Evolutionary conservation across 2,797 vertebrate species (phyloP).

Genomic region (Orientallactaga sibirica): DNA sequence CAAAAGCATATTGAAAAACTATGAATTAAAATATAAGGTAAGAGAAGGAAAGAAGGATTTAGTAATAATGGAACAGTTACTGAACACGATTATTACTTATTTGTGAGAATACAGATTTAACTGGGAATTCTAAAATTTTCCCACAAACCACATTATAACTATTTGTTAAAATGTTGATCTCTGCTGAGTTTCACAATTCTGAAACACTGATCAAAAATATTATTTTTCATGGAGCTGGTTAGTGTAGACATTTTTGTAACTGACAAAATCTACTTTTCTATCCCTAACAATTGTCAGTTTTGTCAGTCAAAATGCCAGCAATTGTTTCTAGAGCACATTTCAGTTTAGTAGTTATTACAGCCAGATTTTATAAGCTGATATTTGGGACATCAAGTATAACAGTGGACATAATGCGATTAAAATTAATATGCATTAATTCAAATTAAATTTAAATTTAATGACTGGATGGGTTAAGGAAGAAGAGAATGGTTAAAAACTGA

Average conservation of each 20-base stretch:
- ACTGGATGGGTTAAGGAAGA: background rate
- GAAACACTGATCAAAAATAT: slow-evolving; percentile 24
- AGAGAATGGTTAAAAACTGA: slow-evolving; percentile 21
- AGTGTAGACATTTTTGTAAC: slow-evolving; percentile 48
- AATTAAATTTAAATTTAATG: slow-evolving; percentile 51
- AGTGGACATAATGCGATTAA: slow-evolving; percentile 37
- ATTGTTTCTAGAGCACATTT: slow-evolving; percentile 41
- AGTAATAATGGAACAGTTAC: background rate
- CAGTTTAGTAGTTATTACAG: slow-evolving; percentile 43
- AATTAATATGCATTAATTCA: slow-evolving; percentile 19
- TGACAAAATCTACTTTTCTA: slow-evolving; percentile 50
- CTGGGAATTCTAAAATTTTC: background rate
- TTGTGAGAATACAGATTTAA: slow-evolving; percentile 13
- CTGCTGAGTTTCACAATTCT: slow-evolving; percentile 15
- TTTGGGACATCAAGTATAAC: slow-evolving; percentile 29
- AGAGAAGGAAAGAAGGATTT: background rate
- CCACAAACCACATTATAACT: background rate
- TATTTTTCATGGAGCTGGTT: background rate
- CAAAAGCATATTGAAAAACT: slow-evolving; percentile 31
- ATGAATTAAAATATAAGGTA: background rate
- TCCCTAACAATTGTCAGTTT: slow-evolving; percentile 29
- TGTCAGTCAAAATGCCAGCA: slow-evolving; percentile 45
- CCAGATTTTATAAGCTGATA: slow-evolving; percentile 8
- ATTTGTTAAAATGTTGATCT: slow-evolving; percentile 25
- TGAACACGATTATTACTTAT: background rate